Base-by-base conservation (phyloP, 1,140 invertebrate species). In the Hycleus phaleratus region DNA sequence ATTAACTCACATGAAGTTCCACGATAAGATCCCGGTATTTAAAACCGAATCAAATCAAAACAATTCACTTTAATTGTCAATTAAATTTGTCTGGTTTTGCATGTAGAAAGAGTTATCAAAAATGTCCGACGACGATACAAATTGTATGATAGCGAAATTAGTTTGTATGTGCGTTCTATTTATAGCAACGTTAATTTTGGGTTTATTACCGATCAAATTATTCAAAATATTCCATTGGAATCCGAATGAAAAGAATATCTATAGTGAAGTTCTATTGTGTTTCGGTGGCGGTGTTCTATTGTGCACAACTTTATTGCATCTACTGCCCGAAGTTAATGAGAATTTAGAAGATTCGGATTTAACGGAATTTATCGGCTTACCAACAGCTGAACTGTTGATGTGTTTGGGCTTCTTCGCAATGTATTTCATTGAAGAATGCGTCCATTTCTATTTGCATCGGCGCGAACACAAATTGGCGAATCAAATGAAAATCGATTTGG, bases 251-350 rank as follows among this genome's bases (percentile, higher is more conserved):
- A 73, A 76, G 55, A 79, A 78, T 0, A 77, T 72, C 26, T 63
- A 78, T 10, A 78, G 83, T 2, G 68, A 79, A 59, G 66, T 84
- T n/a, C 72, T 94, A 5, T 76, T 93, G 26, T 90, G 90, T 61
- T 91, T 95, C 63, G 93, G 93, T 2, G 94, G 91, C 2, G 94
- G 95, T 1, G 91, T 96, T 2, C 79, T 97, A 9, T 78, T 97
- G 55, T 86, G 87, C 44, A 96, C 93, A 1, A 93, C 90, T 0
- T 92, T 96, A 64, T 75, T 94, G 46, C 93, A 97, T 72, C 75
- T 97, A 50, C 74, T 96, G 38, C 93, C 93, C 1, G 94, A 97
- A 77, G 87, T 94, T 0, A 79, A 82, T 53, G 87, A 90, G 68
- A 81, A 80, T 12, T 78, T 88, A 10, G 72, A 81, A 38, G 63